A percentile compares a stretch with the other conserved stretches of the same genome.
Conservation (phyloP, 2,113 vertebrate species). For the Chionodraco myersi region DNA sequence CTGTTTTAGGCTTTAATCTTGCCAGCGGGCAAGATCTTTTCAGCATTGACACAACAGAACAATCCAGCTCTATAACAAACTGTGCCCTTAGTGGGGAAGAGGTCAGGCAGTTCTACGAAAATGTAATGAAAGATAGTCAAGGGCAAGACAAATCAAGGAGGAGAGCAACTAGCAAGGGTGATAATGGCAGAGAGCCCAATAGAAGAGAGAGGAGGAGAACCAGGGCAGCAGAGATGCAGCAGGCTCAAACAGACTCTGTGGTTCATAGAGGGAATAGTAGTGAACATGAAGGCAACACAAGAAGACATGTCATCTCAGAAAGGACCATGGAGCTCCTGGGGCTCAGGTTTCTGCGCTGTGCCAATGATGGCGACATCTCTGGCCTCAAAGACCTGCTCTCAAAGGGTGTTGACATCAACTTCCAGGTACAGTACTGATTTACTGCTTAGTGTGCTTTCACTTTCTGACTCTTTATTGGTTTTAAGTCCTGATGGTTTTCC, state of each 20-base stretch:
- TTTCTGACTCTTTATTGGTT: not conserved
- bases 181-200: not conserved
- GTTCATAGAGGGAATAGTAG: not conserved
- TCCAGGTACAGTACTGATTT: constrained; percentile 61
- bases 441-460: not conserved
- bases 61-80: not conserved
- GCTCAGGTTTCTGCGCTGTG: constrained; percentile 84
- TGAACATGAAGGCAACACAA: constrained; percentile 2
- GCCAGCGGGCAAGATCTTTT: constrained; percentile 81
- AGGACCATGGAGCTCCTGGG: constrained; percentile 73
- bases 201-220: constrained; percentile 22
- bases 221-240: constrained; percentile 7
- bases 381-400: constrained; percentile 82
- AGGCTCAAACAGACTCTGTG: not conserved
- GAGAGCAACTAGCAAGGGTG: not conserved
- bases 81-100: constrained; percentile 77
- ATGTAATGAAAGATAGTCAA: constrained; percentile 58
- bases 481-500: not conserved
- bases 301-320: constrained; percentile 32
- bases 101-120: constrained; percentile 87
- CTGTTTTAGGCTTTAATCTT: constrained; percentile 82
- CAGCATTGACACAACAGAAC: constrained; percentile 60
- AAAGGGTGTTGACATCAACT: constrained; percentile 85
- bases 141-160: not conserved
- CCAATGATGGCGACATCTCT: constrained; percentile 86